Evolutionary conservation across 2,888 invertebrate genomes (phyloP), one percentile per base, ranked within the genome.

Genomic region (Tolmerus cingulatus): DNA sequence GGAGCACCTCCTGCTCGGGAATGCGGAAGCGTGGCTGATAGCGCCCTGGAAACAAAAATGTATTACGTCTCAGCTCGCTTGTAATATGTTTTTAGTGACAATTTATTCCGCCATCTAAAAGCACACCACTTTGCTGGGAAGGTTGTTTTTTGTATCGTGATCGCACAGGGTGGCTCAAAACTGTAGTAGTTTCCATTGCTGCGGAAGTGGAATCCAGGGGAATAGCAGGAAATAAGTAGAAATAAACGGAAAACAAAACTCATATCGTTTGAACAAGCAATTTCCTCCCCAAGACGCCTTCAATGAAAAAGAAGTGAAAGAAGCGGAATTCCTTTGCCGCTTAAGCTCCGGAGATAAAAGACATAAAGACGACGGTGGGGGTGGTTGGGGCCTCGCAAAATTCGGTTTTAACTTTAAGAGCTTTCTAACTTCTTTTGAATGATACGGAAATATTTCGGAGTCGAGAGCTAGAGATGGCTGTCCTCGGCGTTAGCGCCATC

Each of bases 241-340:
- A 87, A 88, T 87, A 88, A 87, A 86, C 88, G 87, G 87, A 88
- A 88, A 88, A 88, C 88, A 88, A 88, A 88, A 86, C 87, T 87
- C 86, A 82, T 86, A 87, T 88, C 86, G 87, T 87, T 87, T 57
- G 87, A 88, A 88, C 88, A 88, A 88, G 88, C 88, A 88, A 88
- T 88, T 87, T 87, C 88, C 88, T 85, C 85, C 85, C 55, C 77
- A 51, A 66, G 14, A 77, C 79, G 84, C 78, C 74, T 86, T 87
- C 81, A 51, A 30, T 81, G 51, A 34, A n/a, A 81, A 81, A 27
- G 55, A 55, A 81, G 40, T 81, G 55, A 81, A 81, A 81, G 55
- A 55, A 34, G 81, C 76, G 76, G 76, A 76, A 76, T 76, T 76
- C 76, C 76, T 76, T 76, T 76, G 76, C 76, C 76, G 76, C 76